Base-by-base conservation (phyloP, 2,888 invertebrate genomes). In the Argyra leucocephala region DNA sequence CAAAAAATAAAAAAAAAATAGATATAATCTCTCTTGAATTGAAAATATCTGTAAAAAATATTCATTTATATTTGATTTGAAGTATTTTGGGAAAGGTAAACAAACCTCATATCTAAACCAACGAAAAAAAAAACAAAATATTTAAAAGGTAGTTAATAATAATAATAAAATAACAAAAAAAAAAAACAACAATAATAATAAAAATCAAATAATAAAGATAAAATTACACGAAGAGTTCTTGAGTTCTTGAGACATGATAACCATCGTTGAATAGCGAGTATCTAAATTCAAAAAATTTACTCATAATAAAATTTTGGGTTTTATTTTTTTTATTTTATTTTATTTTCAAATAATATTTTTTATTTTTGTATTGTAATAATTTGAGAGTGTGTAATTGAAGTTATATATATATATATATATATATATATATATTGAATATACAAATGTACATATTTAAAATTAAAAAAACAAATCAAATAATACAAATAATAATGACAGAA, bases 11-110 rank as follows among this genome's bases (percentile, higher is more conserved):
- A 31, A 31, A 31, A 31, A 31, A 31, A 31, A 31, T 31, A 31
- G 10, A n/a, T n/a, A n/a, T n/a, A n/a, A n/a, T n/a, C n/a, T n/a
- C n/a, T 31, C 31, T 31, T 31, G 5, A 31, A 31, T 31, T 31
- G 31, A n/a, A n/a, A 48, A 5, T 48, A 48, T 48, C 15, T 48
- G 18, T 18, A 48, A 48, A 48, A 5, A 48, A 48, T 48, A 18
- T 48, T 48, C 5, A 48, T 48, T 18, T 31, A 12, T 31, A 7
- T 31, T 31, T 31, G 10, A 31, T 7, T 48, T 48, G 2, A 48
- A 48, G 48, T 48, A 48, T 48, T 48, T n/a, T 48, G 48, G 48
- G n/a, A 48, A 48, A 48, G 48, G 48, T 48, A 48, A 48, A 48
- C 48, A 48, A 48, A 48, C 48, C n/a, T 48, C 48, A 48, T 48